These are phyloP conservation scores for Heliconius eleuchia DNA, from an alignment of 1,140 invertebrate species.

Conservation along the genomic window DNA sequence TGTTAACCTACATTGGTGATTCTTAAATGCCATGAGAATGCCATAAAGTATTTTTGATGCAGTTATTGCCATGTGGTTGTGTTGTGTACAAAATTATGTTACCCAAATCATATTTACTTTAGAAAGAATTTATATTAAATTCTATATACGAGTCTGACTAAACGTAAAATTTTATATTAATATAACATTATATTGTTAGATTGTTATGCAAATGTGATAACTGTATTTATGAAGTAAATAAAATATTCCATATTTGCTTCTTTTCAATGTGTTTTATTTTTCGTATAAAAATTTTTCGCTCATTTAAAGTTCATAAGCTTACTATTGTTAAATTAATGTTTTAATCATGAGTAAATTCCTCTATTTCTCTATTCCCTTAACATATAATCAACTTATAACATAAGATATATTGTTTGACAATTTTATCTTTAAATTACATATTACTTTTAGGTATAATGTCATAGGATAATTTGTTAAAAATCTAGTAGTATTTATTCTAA, in stretches of 20 bases:
- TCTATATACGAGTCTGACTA: conserved; percentile 76
- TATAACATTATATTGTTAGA: conserved; percentile 55
- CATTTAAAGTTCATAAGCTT: too few species aligned
- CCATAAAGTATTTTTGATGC: conserved; percentile 60
- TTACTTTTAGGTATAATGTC: not conserved
- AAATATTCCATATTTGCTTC: conserved; percentile 46
- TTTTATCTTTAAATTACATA: not conserved
- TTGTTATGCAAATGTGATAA: conserved; percentile 70
- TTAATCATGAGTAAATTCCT: too few species aligned
- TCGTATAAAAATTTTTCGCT: not conserved
- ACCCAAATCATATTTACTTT: conserved; percentile 71
- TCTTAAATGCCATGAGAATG: conserved; percentile 54
- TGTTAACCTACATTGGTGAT: conserved; percentile 26
- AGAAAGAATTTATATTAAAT: conserved; percentile 76
- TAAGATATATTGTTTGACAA: too few species aligned
- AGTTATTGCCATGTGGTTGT: conserved; percentile 74
- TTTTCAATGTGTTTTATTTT: conserved; percentile 35
- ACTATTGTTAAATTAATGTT: too few species aligned
- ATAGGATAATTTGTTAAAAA: not conserved
- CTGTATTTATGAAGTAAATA: conserved; percentile 70
- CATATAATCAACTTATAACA: too few species aligned
- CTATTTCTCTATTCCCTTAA: too few species aligned
- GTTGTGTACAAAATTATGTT: conserved; percentile 77
- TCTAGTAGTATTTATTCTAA: not conserved
- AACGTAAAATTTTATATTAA: conserved; percentile 63